Evolutionary conservation across 2,888 invertebrate genomes (phyloP).

Genomic region (Deilephila elpenor): DNA sequence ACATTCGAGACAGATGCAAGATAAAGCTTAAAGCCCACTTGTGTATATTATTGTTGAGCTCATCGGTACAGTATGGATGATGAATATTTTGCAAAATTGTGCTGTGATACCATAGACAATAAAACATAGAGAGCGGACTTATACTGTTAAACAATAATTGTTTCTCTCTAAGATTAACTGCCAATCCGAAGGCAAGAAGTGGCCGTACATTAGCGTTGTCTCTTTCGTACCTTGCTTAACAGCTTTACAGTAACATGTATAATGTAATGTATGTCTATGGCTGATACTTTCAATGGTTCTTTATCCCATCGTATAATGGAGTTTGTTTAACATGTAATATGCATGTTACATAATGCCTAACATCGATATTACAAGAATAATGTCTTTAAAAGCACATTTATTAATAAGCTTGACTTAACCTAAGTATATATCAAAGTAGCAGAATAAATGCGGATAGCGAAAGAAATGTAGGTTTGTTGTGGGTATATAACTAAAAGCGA

Average conservation of each 20-base stretch:
- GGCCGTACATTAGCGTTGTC: too few relatives aligned
- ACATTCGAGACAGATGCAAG: too few relatives aligned
- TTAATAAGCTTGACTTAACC: background rate
- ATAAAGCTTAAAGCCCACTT: too few relatives aligned
- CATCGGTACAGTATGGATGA: background rate
- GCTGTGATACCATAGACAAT: too few relatives aligned
- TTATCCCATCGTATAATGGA: background rate
- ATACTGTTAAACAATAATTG: too few relatives aligned
- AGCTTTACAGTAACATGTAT: too few relatives aligned
- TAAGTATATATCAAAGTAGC: background rate
- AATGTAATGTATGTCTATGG: too few relatives aligned
- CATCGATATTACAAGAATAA: constrained; percentile 3
- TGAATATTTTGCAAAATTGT: too few relatives aligned
- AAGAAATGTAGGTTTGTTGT: background rate
- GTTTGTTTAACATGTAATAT: background rate
- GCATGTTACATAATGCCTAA: background rate
- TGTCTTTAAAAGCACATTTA: background rate
- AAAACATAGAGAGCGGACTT: too few relatives aligned
- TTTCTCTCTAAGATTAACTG: too few relatives aligned
- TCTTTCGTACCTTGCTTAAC: too few relatives aligned
- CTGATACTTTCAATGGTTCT: background rate
- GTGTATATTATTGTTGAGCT: background rate
- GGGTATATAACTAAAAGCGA: background rate
- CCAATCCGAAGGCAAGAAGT: too few relatives aligned
- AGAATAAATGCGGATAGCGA: background rate